A percentile compares a stretch with the other conserved stretches of the same genome.
Conservation (phyloP, 2,797 vertebrate species). For the Acropternis orthonyx region DNA sequence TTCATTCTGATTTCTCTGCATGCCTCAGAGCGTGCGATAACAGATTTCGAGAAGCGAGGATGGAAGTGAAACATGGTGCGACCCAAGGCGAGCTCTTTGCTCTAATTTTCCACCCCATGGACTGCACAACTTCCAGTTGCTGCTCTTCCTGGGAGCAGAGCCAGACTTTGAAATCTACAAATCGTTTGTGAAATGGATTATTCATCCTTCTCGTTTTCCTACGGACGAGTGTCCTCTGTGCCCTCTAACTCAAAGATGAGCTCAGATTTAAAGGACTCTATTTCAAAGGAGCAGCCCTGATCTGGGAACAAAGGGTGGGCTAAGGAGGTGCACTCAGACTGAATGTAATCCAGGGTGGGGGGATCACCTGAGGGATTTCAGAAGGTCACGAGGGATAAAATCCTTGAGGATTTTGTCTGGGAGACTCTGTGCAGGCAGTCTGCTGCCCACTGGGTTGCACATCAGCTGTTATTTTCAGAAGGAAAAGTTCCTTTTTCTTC, state of each 20-base stretch:
- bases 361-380: not conserved
- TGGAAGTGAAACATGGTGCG: not conserved
- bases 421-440: not conserved
- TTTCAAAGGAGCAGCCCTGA: not conserved
- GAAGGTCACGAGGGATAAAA: not conserved
- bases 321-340: not conserved
- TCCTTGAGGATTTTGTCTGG: not conserved
- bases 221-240: not conserved
- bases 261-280: not conserved
- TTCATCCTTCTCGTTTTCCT: slow-evolving; percentile 32
- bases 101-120: slow-evolving; percentile 52
- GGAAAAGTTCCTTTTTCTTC: not conserved
- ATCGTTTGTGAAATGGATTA: slow-evolving; percentile 59
- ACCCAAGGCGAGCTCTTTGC: slow-evolving; percentile 45
- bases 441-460: not conserved
- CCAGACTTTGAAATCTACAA: slow-evolving; percentile 54
- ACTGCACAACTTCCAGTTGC: slow-evolving; percentile 17
- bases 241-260: slow-evolving; percentile 8
- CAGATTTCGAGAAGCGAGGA: not conserved
- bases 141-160: slow-evolving; percentile 44
- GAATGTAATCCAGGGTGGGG: not conserved
- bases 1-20: not conserved
- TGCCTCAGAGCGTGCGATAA: not conserved
- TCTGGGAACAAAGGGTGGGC: not conserved
- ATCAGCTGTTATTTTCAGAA: not conserved